Percentiles rank a stretch among this genome's conserved stretches.
phyloP scores from a whole-genome alignment of 1,140 invertebrate species.

The Anoplolepis gracilipes region DNA sequence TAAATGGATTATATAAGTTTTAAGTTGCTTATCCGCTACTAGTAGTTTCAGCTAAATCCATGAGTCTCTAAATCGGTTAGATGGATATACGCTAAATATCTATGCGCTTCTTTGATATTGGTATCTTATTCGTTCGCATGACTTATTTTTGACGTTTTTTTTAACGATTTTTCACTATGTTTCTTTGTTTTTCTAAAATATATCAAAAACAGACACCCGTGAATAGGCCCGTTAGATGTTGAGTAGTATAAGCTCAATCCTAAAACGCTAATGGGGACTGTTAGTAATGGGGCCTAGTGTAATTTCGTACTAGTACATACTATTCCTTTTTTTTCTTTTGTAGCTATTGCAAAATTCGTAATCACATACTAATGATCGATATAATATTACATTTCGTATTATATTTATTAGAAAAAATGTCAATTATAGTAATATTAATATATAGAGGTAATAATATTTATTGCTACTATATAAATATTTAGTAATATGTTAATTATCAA shows the following conservation, averaged over 20 bases:
- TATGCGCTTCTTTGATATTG: conserved; percentile 51
- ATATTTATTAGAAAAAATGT: conserved; percentile 43
- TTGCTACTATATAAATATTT: conserved; percentile 21
- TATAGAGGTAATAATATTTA: conserved; percentile 38
- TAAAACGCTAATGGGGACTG: conserved; percentile 36
- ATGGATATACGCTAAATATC: conserved; percentile 45
- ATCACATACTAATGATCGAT: conserved; percentile 23
- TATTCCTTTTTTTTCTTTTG: background rate
- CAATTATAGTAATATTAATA: conserved; percentile 24
- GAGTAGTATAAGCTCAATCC: conserved; percentile 20
- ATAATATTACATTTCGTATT: conserved; percentile 15
- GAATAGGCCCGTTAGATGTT: conserved; percentile 68
- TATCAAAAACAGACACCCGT: conserved; percentile 47
- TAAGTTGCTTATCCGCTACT: conserved; percentile 58
- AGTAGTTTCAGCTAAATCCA: conserved; percentile 48
- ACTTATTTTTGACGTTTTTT: conserved; percentile 31
- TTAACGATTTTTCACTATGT: conserved; percentile 24
- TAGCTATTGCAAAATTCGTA: conserved; percentile 40
- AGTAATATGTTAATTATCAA: conserved; percentile 29
- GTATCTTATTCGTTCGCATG: conserved; percentile 29
- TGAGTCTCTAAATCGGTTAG: conserved; percentile 54
- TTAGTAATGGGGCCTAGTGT: background rate
- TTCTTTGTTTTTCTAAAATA: conserved; percentile 40
- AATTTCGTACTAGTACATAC: conserved; percentile 8
- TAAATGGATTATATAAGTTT: conserved; percentile 70